Evolutionary conservation across 2,113 vertebrate species (phyloP).

Genomic region (Stegastes partitus): DNA sequence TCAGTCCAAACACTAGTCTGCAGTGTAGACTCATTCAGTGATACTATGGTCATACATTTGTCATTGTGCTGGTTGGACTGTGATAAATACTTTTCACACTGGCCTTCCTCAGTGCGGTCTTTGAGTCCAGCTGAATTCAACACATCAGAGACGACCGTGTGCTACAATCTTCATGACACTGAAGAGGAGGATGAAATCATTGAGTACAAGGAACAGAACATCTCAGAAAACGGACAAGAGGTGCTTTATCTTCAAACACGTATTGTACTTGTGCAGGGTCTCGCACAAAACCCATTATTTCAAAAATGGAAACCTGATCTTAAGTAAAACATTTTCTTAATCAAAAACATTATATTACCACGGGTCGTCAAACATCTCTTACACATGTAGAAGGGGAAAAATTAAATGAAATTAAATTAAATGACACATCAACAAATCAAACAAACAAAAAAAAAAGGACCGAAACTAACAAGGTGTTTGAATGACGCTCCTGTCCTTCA

Average conservation of each 20-base stretch:
- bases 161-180: constrained; percentile 48
- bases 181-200: constrained; percentile 56
- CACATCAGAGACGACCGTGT: constrained; percentile 67
- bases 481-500: neutral
- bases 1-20: neutral
- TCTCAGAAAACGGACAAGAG: constrained; percentile 82
- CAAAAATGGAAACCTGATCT: no score
- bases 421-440: constrained; percentile 12
- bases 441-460: neutral
- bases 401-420: neutral
- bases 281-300: neutral
- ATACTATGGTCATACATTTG: neutral
- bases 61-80: neutral
- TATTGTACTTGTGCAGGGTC: neutral
- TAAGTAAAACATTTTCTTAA: neutral
- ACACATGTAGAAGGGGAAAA: no score
- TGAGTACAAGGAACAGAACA: constrained; percentile 52
- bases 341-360: neutral
- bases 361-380: neutral
- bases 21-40: no score
- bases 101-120: constrained; percentile 61
- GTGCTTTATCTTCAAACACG: constrained; percentile 38
- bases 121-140: constrained; percentile 73
- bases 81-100: neutral
- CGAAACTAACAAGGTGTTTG: neutral